Conservation (phyloP, 2,797 vertebrate genomes). For the Peromyscus attwateri region DNA sequence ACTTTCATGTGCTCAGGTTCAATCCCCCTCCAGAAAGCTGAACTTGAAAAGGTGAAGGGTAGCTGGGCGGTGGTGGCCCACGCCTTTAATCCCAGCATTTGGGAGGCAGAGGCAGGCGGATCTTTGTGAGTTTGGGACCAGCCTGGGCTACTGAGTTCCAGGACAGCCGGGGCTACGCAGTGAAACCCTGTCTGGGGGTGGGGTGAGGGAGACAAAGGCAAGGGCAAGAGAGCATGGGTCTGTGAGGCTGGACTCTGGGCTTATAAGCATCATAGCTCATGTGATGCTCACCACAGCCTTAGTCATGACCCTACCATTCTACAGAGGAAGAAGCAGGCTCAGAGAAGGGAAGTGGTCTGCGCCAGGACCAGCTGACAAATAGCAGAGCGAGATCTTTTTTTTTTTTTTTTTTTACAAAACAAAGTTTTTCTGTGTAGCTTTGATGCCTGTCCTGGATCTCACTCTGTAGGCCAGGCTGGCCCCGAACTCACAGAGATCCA, state of each 20-base stretch:
- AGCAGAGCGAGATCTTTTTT: neutral
- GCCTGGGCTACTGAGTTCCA: no score
- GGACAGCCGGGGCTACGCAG: neutral
- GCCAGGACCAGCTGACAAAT: neutral
- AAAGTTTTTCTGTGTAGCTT: no score
- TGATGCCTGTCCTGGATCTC: no score
- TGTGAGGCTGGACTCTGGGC: neutral
- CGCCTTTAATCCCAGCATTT: neutral
- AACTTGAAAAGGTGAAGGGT: neutral
- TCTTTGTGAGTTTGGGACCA: neutral
- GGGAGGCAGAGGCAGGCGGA: neutral
- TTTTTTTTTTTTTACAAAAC: no score
- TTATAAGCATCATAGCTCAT: rapidly evolving
- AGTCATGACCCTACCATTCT: neutral
- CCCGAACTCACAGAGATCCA: no score
- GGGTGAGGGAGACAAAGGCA: no score
- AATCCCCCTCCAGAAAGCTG: neutral
- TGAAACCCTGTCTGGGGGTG: neutral
- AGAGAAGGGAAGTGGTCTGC: neutral
- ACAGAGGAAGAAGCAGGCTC: neutral
- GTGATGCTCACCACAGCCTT: neutral
- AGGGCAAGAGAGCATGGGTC: neutral
- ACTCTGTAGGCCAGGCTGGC: no score
- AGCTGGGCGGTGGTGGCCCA: neutral
- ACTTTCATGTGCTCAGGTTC: neutral